Base-by-base conservation (phyloP, 1,140 invertebrate species). In the Rhagoletis pomonella region DNA sequence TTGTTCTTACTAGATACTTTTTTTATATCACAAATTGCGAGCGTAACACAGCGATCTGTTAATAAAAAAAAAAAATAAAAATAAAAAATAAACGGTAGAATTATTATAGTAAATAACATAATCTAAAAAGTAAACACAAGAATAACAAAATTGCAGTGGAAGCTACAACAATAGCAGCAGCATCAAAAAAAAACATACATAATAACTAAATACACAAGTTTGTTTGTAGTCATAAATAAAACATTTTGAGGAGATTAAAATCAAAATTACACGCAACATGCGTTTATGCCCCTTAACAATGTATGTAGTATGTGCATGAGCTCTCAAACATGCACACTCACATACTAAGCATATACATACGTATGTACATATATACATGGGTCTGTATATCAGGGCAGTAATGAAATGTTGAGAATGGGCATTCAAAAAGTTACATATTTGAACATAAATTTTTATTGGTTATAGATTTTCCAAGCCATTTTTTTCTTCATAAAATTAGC, bases 221-320 rank as follows among this genome's bases (percentile, higher is more conserved):
- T 55, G 44, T 42, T 81, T 81, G 73, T 81, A 81, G 73, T 81
- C 73, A 55, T 50, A 81, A 81, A 81, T 81, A 55, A 81, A 81
- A 81, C 73, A 81, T 81, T 81, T 81, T 29, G 47, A 81, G 6
- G 1, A 87, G 87, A 87, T 87, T 64, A 84, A 84, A 47, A 87
- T 87, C 87, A 58, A 81, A 81, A 87, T 87, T 87, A 87, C 87
- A 87, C 87, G 87, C 73, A 87, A 81, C 87, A 62, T 87, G 87
- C 87, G 87, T 87, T 87, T 81, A 81, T 81, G 47, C 44, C 73
- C 47, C 5, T 29, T 44, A 81, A 55, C 73, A 55, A 77, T 50
- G 17, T n/a, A 19, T 29, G 29, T 29, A 29, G 0, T 29, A 29
- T 0, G 29, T 29, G 29, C 10, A 81, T 14, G 17, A 62, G 17